Percentiles rank a stretch among this genome's conserved stretches.
These are phyloP conservation scores for Pseudorhiza aurosa DNA, from an alignment of 30 jellyfish, hydroid and myxozoan genomes.

Conservation along the genomic window DNA sequence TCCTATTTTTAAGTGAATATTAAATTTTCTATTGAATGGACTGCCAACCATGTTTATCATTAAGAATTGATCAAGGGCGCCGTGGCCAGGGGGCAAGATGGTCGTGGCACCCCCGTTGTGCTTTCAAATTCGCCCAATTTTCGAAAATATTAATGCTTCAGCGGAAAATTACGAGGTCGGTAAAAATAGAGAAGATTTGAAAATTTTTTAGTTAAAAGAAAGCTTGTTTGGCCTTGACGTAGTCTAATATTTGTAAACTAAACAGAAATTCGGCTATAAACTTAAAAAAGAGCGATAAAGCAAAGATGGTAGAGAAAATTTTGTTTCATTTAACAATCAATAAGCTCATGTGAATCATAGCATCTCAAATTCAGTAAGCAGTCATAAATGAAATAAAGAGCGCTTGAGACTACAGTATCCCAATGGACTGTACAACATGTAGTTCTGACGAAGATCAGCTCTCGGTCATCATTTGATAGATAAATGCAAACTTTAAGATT, in stretches of 20 bases:
- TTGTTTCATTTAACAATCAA: constrained; percentile 24
- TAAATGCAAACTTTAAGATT: constrained; percentile 12
- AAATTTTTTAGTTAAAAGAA: no score
- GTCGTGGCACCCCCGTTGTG: no score
- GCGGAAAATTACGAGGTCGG: no score
- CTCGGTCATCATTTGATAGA: constrained; percentile 42
- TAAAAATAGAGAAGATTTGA: no score
- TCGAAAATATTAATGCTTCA: no score
- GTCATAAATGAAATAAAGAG: constrained; percentile 17
- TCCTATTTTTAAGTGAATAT: no score
- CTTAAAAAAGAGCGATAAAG: constrained; percentile 3
- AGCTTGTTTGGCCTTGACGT: not conserved
- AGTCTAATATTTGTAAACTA: not conserved
- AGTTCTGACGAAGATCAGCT: constrained; percentile 52
- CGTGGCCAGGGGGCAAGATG: no score
- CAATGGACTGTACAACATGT: constrained; percentile 54
- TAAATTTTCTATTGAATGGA: no score
- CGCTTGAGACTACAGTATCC: constrained; percentile 33
- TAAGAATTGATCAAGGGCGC: no score
- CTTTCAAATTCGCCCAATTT: no score
- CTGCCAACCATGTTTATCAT: no score
- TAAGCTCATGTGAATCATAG: constrained; percentile 28
- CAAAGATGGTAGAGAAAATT: constrained; percentile 14
- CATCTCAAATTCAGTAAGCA: constrained; percentile 10
- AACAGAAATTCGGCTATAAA: not conserved